Evolutionary conservation across 2,113 vertebrate genomes (phyloP), one percentile per base, ranked within the genome.

Genomic region (Puma concolor): DNA sequence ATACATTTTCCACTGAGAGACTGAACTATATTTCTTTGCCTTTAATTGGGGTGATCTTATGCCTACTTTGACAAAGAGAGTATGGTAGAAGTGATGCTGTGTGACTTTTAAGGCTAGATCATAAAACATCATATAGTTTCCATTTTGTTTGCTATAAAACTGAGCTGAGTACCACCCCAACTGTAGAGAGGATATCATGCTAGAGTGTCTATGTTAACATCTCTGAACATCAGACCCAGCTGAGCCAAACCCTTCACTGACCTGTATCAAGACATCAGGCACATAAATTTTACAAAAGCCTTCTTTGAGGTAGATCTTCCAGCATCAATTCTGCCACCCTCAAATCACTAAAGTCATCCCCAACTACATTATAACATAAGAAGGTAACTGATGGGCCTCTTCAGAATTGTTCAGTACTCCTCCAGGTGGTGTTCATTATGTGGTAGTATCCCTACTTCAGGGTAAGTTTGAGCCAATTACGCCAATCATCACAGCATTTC

Each of bases 101-200:
- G 29, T 81, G 33, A 66, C 5, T 81, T 94, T 80, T 16, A 31
- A 90, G 50, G 4, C 14, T 63, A 13, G 41, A 33, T 87, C 67
- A 41, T 64, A 91, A 69, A 91, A 90, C 89, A 36, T 8, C 33
- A 6, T 21, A 21, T 72, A 77, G 19, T 87, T 81, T 87, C 79
- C 29, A 83, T 17, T 36, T 93, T 88, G 50, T 88, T 83, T 64
- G 3, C 29, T 91, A 0, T 76, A 82, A 97, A 95, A 92, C 21
- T 27, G 21, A 95, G n/a, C 67, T 50, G 7, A 60, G 12, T 29
- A 88, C 2, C 4, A 25, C 36, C 25, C 25, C 25, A 31, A 38
- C 3, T 60, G 31, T 48, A 3, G 17, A 71, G 50, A 79, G 6
- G 0, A 21, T 83, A 2, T 57, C 31, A 29, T 66, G 38, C 11